phyloP scores from a whole-genome alignment of 2,888 invertebrate genomes.

The Caenorhabditis sinica region DNA sequence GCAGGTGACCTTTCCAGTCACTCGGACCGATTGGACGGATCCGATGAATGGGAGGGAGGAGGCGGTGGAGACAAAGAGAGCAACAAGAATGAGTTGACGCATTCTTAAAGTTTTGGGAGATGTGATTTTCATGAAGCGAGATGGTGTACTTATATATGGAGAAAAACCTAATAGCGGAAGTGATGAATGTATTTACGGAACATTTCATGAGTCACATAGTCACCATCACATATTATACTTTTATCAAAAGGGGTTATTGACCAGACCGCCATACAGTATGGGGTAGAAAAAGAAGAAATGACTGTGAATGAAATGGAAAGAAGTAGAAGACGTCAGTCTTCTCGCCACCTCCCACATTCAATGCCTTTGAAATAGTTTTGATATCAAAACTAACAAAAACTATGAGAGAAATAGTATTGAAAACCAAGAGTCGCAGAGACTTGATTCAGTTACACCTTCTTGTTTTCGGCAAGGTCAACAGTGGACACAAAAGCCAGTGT shows the following conservation, averaged over 20 bases:
- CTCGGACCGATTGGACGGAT: constrained; percentile 76
- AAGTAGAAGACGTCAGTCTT: constrained; percentile 29
- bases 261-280: constrained; percentile 26
- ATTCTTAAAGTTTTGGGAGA: constrained; percentile 30
- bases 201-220: constrained; percentile 13
- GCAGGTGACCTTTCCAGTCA: constrained; percentile 78
- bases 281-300: constrained; percentile 24
- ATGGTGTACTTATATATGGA: constrained; percentile 5
- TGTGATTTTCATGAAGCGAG: background rate
- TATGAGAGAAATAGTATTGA: background rate
- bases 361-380: constrained; percentile 23
- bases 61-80: constrained; percentile 36
- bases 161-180: constrained; percentile 15
- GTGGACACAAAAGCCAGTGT: constrained; percentile 17
- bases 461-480: constrained; percentile 55
- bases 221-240: constrained; percentile 3
- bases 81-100: constrained; percentile 53
- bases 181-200: constrained; percentile 32
- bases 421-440: constrained; percentile 24
- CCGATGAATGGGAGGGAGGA: constrained; percentile 72
- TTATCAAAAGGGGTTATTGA: constrained; percentile 22
- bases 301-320: constrained; percentile 28
- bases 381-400: constrained; percentile 41
- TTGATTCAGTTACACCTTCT: constrained; percentile 45
- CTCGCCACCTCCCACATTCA: constrained; percentile 9